Conservation (phyloP, 2,113 vertebrate genomes). For the Edolisoma coerulescens region DNA sequence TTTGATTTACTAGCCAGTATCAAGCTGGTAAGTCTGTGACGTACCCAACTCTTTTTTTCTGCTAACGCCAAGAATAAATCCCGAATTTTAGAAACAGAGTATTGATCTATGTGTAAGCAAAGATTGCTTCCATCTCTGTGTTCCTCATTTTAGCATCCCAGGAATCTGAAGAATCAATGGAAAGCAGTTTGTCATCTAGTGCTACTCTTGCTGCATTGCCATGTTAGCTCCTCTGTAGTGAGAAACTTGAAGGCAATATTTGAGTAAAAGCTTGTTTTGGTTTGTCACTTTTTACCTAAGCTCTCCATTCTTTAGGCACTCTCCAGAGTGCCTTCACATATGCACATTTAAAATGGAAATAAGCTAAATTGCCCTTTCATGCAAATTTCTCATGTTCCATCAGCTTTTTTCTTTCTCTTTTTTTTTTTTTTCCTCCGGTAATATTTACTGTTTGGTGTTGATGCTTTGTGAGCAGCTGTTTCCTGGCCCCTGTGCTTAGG, state of each 20-base stretch:
- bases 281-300: neutral
- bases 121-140: neutral
- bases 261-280: neutral
- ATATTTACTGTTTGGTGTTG: neutral
- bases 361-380: neutral
- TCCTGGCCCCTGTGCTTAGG: neutral
- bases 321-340: neutral
- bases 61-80: neutral
- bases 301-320: neutral
- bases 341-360: neutral
- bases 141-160: neutral
- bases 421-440: rapidly evolving
- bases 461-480: neutral
- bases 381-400: neutral
- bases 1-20: neutral
- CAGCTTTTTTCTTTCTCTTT: neutral
- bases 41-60: neutral
- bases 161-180: neutral
- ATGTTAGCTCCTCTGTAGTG: neutral
- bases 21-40: neutral
- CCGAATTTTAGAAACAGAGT: neutral
- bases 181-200: neutral
- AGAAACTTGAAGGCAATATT: neutral
- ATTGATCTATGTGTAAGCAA: conserved; percentile 13
- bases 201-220: neutral